Conservation (phyloP, 2,113 vertebrate genomes). For the Phyllostomus hastatus region DNA sequence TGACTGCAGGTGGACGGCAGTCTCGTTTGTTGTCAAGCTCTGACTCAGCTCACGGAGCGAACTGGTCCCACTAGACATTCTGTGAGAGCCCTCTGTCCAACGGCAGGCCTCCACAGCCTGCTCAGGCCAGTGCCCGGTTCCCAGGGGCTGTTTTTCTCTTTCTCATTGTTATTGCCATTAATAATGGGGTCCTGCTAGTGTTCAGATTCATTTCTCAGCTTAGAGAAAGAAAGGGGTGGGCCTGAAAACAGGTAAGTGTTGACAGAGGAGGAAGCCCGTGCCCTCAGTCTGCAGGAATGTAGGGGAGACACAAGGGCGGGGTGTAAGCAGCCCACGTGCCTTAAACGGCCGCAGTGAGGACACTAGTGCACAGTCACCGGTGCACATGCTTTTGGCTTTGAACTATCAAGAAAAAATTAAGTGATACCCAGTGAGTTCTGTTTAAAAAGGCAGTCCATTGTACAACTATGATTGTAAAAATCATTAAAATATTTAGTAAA, state of each 20-base stretch:
- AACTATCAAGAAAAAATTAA: not conserved
- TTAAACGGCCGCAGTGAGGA: not conserved
- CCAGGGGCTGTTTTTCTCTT: not conserved
- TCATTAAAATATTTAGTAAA: not conserved
- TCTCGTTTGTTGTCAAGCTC: not conserved
- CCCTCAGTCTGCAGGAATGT: not conserved
- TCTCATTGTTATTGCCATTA: not conserved
- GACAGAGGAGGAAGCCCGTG: not conserved
- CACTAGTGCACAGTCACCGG: not conserved
- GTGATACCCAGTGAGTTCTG: not conserved
- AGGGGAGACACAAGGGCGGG: not conserved
- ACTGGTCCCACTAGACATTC: not conserved
- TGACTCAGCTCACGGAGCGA: not conserved
- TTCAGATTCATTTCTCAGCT: not conserved
- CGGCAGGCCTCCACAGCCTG: not conserved
- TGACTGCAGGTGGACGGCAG: not conserved
- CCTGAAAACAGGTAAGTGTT: not conserved
- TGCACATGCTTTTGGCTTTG: not conserved
- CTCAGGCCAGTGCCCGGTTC: not conserved
- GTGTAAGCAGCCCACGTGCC: not conserved
- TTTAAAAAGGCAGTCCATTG: slow-evolving; percentile 8
- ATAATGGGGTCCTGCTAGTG: not conserved
- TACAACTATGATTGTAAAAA: not conserved
- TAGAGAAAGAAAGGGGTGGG: not conserved
- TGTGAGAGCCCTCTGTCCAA: not conserved